These are phyloP conservation scores for Struthidea cinerea DNA, from an alignment of 2,113 vertebrate species.

Conservation along the genomic window DNA sequence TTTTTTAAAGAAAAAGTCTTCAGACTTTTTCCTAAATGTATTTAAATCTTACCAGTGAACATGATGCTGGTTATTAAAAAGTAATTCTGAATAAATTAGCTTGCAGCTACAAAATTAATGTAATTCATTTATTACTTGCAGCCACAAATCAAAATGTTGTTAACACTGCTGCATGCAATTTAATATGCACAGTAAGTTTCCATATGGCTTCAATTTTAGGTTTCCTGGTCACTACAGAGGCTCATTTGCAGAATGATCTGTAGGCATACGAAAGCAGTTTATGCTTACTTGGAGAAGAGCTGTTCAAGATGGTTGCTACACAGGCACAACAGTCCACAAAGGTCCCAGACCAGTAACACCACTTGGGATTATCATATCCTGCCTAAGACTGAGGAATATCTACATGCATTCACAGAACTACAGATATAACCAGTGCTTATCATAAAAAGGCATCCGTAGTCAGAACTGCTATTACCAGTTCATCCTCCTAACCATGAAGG, in stretches of 20 bases:
- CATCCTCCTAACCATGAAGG: background rate
- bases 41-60: conserved; percentile 76
- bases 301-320: background rate
- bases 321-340: background rate
- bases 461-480: background rate
- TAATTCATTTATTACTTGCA: conserved; percentile 82
- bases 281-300: background rate
- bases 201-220: conserved; percentile 73
- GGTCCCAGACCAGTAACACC: background rate
- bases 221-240: conserved; percentile 68
- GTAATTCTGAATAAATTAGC: conserved; percentile 78
- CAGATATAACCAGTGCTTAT: background rate
- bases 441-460: background rate
- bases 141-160: conserved; percentile 79
- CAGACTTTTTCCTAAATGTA: conserved; percentile 71
- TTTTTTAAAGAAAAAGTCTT: background rate
- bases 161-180: conserved; percentile 74
- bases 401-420: background rate
- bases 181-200: conserved; percentile 74
- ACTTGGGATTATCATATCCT: background rate
- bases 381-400: background rate
- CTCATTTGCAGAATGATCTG: conserved; percentile 29
- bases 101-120: conserved; percentile 81
- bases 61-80: conserved; percentile 79
- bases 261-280: background rate